phyloP scores from a whole-genome alignment of 2,888 invertebrate species.

The Drosophila tanythrix region DNA sequence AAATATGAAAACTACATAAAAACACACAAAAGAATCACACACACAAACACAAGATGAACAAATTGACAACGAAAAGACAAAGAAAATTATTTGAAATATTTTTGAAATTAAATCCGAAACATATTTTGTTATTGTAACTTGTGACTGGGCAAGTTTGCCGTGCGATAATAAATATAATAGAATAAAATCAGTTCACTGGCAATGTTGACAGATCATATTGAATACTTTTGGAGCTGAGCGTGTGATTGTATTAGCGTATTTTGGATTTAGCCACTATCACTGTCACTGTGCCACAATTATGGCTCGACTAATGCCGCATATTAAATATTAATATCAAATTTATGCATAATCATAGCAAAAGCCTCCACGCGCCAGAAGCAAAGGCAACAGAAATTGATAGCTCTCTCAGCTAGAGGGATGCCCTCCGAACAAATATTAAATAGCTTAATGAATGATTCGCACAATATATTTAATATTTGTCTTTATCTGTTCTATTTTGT shows the following conservation, averaged over 20 bases:
- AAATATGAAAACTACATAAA: background rate
- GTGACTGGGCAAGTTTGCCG: background rate
- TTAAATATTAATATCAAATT: conserved; percentile 61
- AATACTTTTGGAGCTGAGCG: background rate
- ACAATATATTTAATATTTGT: background rate
- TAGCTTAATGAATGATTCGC: background rate
- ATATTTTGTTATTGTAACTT: background rate
- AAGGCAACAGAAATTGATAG: background rate
- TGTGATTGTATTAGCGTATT: background rate
- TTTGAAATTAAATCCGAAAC: background rate
- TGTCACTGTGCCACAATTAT: background rate
- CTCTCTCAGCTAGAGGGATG: background rate
- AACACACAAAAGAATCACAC: background rate
- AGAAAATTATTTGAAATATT: background rate
- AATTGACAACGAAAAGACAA: background rate
- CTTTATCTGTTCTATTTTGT: background rate
- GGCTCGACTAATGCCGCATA: conserved; percentile 39
- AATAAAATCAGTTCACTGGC: background rate
- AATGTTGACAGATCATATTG: background rate
- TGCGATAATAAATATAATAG: background rate
- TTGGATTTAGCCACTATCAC: background rate
- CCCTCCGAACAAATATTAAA: background rate
- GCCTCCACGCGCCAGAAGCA: conserved; percentile 22
- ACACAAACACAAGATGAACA: background rate
- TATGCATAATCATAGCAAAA: conserved; percentile 58